Conservation (phyloP, 2,888 invertebrate species). For the Thymelicus lineola region DNA sequence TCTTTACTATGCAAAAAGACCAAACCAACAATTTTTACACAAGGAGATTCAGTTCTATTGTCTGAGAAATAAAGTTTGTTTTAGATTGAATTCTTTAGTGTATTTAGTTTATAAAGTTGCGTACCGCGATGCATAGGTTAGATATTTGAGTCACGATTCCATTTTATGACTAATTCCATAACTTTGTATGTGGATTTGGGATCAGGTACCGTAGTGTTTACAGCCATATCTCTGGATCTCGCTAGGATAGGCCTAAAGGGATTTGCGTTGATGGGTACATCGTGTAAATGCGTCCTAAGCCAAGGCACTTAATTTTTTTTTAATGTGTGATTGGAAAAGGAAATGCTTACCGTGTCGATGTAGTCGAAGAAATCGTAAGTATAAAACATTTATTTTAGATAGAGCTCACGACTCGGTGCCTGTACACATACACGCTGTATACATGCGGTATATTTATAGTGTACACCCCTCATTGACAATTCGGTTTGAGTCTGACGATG, state of each 20-base stretch:
- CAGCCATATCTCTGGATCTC: slow-evolving; percentile 70
- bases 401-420: too few species aligned
- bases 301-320: slow-evolving; percentile 21
- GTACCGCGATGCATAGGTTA: slow-evolving; percentile 70
- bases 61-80: neutral
- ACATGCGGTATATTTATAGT: too few species aligned
- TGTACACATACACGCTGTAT: too few species aligned
- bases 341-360: neutral
- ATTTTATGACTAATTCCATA: slow-evolving; percentile 86
- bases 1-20: slow-evolving; percentile 41
- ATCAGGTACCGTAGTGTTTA: slow-evolving; percentile 81
- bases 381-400: neutral
- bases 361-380: neutral
- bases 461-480: too few species aligned
- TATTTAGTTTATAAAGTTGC: slow-evolving; percentile 44
- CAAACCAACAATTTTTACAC: slow-evolving; percentile 34
- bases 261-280: slow-evolving; percentile 67
- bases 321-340: slow-evolving; percentile 16
- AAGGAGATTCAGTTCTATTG: slow-evolving; percentile 38
- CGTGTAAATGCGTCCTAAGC: slow-evolving; percentile 36
- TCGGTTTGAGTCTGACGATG: too few species aligned
- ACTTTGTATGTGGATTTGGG: slow-evolving; percentile 84
- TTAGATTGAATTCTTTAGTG: slow-evolving; percentile 21
- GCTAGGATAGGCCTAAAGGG: slow-evolving; percentile 58
- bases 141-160: slow-evolving; percentile 84